A percentile compares a stretch with the other conserved stretches of the same genome.
Evolutionary conservation across 2,888 invertebrate genomes (phyloP).

Genomic region (Cordilura impudica): DNA sequence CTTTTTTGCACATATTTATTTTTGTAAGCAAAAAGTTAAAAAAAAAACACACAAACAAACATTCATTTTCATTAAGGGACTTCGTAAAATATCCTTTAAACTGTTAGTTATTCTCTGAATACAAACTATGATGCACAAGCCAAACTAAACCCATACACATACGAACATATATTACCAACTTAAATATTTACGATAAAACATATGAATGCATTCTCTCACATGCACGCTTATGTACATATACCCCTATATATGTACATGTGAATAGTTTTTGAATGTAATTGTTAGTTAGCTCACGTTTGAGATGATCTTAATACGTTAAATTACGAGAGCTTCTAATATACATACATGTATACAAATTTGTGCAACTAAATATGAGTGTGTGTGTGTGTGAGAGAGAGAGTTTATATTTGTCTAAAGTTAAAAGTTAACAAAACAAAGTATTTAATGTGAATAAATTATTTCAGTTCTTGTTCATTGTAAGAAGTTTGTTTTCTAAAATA

Average conservation of each 20-base stretch:
- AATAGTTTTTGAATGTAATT: background rate
- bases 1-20: too few species aligned
- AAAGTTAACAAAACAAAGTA: constrained; percentile 5
- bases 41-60: too few species aligned
- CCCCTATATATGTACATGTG: background rate
- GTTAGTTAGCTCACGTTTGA: constrained; percentile 13
- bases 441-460: background rate
- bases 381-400: background rate
- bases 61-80: too few species aligned
- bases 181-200: background rate
- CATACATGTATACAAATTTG: background rate
- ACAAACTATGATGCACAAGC: background rate
- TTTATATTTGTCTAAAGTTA: background rate
- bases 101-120: background rate
- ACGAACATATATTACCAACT: background rate
- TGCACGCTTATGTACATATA: background rate
- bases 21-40: too few species aligned
- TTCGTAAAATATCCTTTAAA: too few species aligned
- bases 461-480: background rate
- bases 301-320: constrained; percentile 1
- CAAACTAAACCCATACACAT: background rate
- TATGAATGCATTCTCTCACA: background rate
- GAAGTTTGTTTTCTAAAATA: background rate
- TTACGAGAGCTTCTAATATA: background rate
- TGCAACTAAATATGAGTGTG: background rate